Percentiles rank a stretch among this genome's conserved stretches.
These are phyloP conservation scores for Pampusana beccarii DNA, from an alignment of 2,113 vertebrate species.

Conservation along the genomic window DNA sequence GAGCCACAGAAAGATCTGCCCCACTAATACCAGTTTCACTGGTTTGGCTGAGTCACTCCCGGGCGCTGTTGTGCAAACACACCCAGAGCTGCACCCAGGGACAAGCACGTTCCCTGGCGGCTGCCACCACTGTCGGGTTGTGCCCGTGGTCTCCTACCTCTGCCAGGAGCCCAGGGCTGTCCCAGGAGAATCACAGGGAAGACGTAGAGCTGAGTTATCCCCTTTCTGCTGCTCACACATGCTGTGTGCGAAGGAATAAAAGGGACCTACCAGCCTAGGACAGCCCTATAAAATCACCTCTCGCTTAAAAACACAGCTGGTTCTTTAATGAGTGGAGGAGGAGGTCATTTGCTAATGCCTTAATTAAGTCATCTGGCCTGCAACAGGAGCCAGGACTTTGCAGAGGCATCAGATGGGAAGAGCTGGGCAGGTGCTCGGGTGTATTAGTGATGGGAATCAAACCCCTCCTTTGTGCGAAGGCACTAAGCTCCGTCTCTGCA, in stretches of 20 bases:
- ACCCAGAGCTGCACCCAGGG: not conserved
- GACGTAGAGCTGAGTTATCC: rapidly evolving
- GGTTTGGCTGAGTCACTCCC: not conserved
- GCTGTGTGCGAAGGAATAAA: rapidly evolving
- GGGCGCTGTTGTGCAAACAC: not conserved
- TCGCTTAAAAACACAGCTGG: not conserved
- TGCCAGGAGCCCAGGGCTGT: not conserved
- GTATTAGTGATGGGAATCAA: not conserved
- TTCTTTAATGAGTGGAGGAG: not conserved
- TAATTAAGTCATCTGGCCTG: not conserved
- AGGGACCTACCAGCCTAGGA: rapidly evolving
- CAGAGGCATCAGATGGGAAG: rapidly evolving
- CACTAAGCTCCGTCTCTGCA: not conserved
- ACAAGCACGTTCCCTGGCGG: rapidly evolving
- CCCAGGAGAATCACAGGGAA: not conserved
- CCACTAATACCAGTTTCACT: not conserved
- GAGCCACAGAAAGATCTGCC: not conserved
- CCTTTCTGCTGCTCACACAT: not conserved
- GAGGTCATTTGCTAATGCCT: not conserved
- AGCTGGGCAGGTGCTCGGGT: not conserved
- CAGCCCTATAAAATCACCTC: too few relatives aligned
- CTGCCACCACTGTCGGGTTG: rapidly evolving
- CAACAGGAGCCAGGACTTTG: not conserved
- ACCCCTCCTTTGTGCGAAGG: not conserved
- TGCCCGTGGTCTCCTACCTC: not conserved